Conservation (phyloP, 2,797 vertebrate species). For the Phrynocephalus guinanensis region DNA sequence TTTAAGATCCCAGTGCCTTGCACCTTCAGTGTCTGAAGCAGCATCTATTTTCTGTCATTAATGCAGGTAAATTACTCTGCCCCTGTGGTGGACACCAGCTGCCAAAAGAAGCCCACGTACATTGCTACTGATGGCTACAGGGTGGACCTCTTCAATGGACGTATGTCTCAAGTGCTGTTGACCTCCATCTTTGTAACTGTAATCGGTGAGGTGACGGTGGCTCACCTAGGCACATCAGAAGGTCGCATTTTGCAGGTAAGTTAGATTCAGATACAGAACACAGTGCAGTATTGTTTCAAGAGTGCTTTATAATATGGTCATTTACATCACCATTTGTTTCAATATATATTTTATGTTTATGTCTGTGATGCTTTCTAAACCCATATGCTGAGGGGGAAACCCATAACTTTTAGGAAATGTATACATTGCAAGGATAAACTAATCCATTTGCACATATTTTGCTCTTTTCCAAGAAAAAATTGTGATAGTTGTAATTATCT, state of each 20-base stretch:
- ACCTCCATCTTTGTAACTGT: slow-evolving; percentile 90
- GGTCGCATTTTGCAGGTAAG: slow-evolving; percentile 91
- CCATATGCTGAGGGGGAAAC: background rate
- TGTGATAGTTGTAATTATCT: background rate
- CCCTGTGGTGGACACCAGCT: slow-evolving; percentile 73
- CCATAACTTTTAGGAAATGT: background rate
- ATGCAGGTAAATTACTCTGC: slow-evolving; percentile 62
- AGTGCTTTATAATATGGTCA: background rate
- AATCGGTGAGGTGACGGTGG: slow-evolving; percentile 86
- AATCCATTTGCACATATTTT: background rate
- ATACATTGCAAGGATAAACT: background rate
- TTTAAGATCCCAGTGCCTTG: background rate
- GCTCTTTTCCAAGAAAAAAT: background rate
- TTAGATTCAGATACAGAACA: background rate
- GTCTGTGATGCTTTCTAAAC: background rate
- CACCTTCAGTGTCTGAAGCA: background rate
- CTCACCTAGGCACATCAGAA: slow-evolving; percentile 90
- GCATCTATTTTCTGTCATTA: slow-evolving; percentile 20
- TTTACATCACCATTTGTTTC: background rate
- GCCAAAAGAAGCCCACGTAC: slow-evolving; percentile 88
- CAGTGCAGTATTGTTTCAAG: background rate
- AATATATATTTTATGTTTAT: background rate
- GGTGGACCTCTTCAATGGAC: slow-evolving; percentile 91
- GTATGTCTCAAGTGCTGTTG: slow-evolving; percentile 83
- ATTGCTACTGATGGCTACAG: slow-evolving; percentile 81